These are phyloP conservation scores for Siderastrea siderea DNA, from an alignment of 92 coral and sea anemone genomes.

Conservation along the genomic window DNA sequence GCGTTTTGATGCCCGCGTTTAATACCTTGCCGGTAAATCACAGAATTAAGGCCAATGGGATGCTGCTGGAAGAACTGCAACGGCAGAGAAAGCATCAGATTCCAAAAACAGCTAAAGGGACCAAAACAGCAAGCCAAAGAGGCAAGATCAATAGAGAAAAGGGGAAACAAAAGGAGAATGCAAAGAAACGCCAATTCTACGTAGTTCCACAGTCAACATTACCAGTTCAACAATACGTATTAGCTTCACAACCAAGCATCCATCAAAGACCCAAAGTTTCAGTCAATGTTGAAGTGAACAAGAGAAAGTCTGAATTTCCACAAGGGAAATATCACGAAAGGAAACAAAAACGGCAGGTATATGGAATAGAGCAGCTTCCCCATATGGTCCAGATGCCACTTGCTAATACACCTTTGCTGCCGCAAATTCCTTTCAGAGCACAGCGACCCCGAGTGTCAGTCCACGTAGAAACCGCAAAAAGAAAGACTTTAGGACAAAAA, in stretches of 20 bases:
- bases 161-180: slow-evolving; percentile 37
- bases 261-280: slow-evolving; percentile 66
- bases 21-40: slow-evolving; percentile 66
- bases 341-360: slow-evolving; percentile 65
- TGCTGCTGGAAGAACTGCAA: slow-evolving; percentile 77
- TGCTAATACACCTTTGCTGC: slow-evolving; percentile 2
- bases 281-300: slow-evolving; percentile 62
- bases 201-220: slow-evolving; percentile 28
- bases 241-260: not conserved
- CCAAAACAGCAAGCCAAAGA: slow-evolving; percentile 7
- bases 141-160: not conserved
- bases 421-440: not conserved
- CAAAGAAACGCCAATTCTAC: slow-evolving; percentile 46
- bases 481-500: slow-evolving; percentile 13
- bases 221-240: slow-evolving; percentile 41
- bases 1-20: slow-evolving; percentile 76
- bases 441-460: slow-evolving; percentile 75
- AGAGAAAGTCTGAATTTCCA: slow-evolving; percentile 41
- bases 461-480: slow-evolving; percentile 83
- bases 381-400: slow-evolving; percentile 33
- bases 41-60: slow-evolving; percentile 69
- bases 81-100: slow-evolving; percentile 65
- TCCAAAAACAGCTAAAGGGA: slow-evolving; percentile 31
- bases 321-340: not conserved
- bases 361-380: slow-evolving; percentile 70